These are phyloP conservation scores for Apis dorsata DNA, from an alignment of 1,140 invertebrate species.

Conservation along the genomic window DNA sequence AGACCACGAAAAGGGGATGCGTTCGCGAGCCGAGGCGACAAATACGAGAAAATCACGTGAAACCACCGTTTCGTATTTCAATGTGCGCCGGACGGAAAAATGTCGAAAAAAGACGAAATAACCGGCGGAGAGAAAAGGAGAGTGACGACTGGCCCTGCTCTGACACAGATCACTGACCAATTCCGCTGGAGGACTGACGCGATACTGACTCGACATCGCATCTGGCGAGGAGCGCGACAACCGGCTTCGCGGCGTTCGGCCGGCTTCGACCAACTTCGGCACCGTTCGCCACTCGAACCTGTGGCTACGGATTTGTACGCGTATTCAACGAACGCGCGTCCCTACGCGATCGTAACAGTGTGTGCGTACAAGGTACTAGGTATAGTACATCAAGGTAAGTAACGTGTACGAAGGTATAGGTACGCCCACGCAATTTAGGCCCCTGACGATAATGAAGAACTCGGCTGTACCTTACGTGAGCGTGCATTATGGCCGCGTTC, in stretches of 20 bases:
- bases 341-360: background rate
- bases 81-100: background rate
- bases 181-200: constrained; percentile 71
- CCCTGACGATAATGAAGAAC: constrained; percentile 62
- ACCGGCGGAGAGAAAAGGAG: constrained; percentile 30
- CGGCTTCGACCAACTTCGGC: constrained; percentile 52
- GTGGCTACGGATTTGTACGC: background rate
- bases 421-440: constrained; percentile 63
- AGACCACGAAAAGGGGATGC: background rate
- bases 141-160: constrained; percentile 65
- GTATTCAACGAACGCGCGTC: background rate
- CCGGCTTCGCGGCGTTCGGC: constrained; percentile 59
- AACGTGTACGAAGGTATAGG: constrained; percentile 58
- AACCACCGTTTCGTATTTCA: constrained; percentile 5
- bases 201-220: constrained; percentile 66
- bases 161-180: constrained; percentile 72
- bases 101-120: background rate
- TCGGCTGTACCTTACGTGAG: constrained; percentile 49
- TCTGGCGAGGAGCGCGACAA: constrained; percentile 62
- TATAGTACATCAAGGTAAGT: constrained; percentile 56
- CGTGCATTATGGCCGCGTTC: constrained; percentile 45
- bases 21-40: background rate
- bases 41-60: background rate
- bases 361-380: background rate
- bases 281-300: constrained; percentile 43